Base-by-base conservation (phyloP, 1,140 invertebrate genomes). In the Trinorchestia longiramus region DNA sequence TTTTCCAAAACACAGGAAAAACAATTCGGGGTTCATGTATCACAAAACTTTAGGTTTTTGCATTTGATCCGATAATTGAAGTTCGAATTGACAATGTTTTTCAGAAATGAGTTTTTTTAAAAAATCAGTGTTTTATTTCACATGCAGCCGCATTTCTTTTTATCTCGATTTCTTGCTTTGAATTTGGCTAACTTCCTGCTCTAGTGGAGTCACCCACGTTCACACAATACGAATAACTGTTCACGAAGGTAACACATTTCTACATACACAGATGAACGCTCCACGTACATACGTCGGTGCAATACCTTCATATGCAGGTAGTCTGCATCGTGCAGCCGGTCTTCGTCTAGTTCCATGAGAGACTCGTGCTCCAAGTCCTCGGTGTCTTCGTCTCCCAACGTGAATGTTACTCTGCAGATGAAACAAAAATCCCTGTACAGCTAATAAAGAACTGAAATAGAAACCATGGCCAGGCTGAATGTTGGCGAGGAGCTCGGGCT, bases 221-320 rank as follows among this genome's bases (percentile, higher is more conserved):
- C 62, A 19, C 62, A 77, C 62, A 77, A 77, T 28, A 77, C 62
- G 62, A 77, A 36, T 53, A 53, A 53, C 47, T 53, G 47, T 19
- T 19, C 15, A 77, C 62, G 62, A 36, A 77, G 62, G 36, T 77
- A 3, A 77, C 62, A 77, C 62, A 77, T 77, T 77, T 77, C 62
- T 77, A 77, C 11, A n/a, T n/a, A 77, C 62, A 77, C 28, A 77
- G 15, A 77, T 77, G 62, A 77, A 77, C 62, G 62, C 11, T 11
- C 28, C 62, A 77, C 62, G 28, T 28, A 77, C 28, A 77, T 77
- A 36, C 88, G 8, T 41, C 45, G 87, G 36, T 41, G 43, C 53
- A 45, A 47, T 96, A 96, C 96, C 96, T 96, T 96, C 23, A 53
- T 77, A 41, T 95, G 53, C 11, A 96, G 77, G 42, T 96, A 96